Evolutionary conservation across 2,797 vertebrate species (phyloP).

Genomic region (Esox lucius): DNA sequence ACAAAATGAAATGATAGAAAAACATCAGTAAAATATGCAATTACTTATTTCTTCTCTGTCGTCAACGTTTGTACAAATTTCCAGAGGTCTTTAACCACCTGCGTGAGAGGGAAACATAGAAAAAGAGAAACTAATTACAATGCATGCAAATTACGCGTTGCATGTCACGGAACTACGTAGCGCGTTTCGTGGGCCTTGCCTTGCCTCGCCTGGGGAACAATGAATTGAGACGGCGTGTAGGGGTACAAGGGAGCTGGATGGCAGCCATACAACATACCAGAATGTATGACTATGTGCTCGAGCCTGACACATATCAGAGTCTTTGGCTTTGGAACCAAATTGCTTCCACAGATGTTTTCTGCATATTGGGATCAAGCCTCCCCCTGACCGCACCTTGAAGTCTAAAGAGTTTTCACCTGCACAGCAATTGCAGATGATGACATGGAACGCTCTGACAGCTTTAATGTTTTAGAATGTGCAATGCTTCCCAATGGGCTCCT

Average conservation of each 20-base stretch:
- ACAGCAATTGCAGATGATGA: slow-evolving; percentile 38
- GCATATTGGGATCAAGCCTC: slow-evolving; percentile 65
- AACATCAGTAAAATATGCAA: background rate
- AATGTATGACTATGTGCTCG: slow-evolving; percentile 79
- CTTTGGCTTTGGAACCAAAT: slow-evolving; percentile 73
- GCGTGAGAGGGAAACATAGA: slow-evolving; percentile 41
- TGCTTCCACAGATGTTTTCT: slow-evolving; percentile 75
- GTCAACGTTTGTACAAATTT: slow-evolving; percentile 76
- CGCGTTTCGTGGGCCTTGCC: slow-evolving; percentile 50
- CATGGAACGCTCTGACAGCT: slow-evolving; percentile 8
- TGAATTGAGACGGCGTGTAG: slow-evolving; percentile 34
- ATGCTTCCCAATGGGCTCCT: background rate
- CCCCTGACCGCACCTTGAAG: slow-evolving; percentile 5
- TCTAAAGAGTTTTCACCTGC: slow-evolving; percentile 64
- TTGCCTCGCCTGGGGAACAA: slow-evolving; percentile 24
- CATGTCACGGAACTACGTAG: slow-evolving; percentile 46
- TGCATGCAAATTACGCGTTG: slow-evolving; percentile 48
- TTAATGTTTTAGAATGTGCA: background rate
- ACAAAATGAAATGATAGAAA: background rate
- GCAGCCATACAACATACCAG: slow-evolving; percentile 74
- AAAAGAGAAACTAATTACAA: slow-evolving; percentile 33
- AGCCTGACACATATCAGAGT: slow-evolving; percentile 76
- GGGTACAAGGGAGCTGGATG: slow-evolving; percentile 65
- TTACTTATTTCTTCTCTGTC: slow-evolving; percentile 69
- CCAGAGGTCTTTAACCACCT: slow-evolving; percentile 83